Evolutionary conservation across 2,113 vertebrate genomes (phyloP).

Genomic region (Nansenia antarctica): DNA sequence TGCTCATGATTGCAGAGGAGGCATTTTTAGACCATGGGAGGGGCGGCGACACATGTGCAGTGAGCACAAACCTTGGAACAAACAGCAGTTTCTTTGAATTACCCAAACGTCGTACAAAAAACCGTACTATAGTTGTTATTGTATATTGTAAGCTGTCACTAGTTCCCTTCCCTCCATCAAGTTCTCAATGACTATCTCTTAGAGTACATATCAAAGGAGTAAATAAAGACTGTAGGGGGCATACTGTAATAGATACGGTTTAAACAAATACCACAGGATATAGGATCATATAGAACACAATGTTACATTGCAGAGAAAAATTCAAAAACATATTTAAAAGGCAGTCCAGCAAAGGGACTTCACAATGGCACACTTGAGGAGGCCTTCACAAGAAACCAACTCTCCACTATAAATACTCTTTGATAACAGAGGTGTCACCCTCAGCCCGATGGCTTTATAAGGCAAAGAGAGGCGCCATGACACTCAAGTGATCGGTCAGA

Average conservation of each 20-base stretch:
- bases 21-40: not conserved
- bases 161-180: not conserved
- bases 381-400: not conserved
- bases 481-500: not conserved
- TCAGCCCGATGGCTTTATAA: constrained; percentile 49
- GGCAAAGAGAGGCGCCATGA: constrained; percentile 30
- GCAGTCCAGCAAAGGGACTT: not conserved
- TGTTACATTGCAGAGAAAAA: not conserved
- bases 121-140: no score
- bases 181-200: not conserved
- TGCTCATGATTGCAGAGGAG: not conserved
- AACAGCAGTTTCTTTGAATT: no score
- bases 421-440: constrained; percentile 24
- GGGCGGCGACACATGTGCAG: no score
- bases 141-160: not conserved
- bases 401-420: constrained; percentile 55
- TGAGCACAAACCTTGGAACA: no score
- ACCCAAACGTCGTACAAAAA: no score
- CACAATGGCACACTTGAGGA: not conserved
- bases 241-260: no score
- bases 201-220: not conserved
- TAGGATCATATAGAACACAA: not conserved
- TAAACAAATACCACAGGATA: not conserved
- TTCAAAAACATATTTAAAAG: not conserved
- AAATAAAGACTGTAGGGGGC: no score